A percentile compares a stretch with the other conserved stretches of the same genome.
Evolutionary conservation across 1,140 invertebrate species (phyloP).

Genomic region (Drosophila jambulina): DNA sequence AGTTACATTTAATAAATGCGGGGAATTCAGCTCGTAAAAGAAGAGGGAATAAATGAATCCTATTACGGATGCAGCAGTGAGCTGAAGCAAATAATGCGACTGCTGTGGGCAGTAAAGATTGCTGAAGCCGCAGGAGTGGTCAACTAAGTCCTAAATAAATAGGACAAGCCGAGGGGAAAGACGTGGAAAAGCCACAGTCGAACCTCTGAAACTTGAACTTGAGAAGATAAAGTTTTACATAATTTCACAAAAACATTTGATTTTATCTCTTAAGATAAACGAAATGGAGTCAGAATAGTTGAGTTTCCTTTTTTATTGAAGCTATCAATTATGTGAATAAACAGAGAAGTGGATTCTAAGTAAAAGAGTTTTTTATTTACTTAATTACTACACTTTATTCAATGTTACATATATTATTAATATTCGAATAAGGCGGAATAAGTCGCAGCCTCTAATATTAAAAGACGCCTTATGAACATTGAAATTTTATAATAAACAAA

Average conservation of each 20-base stretch:
- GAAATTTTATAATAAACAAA: neutral
- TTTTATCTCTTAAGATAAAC: neutral
- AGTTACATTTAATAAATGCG: slow-evolving; percentile 34
- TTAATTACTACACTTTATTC: too few relatives aligned
- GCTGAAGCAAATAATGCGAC: slow-evolving; percentile 21
- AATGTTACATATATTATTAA: too few relatives aligned
- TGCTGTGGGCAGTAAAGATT: slow-evolving; percentile 37
- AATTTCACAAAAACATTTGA: neutral
- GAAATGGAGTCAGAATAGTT: neutral
- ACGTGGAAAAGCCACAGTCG: neutral
- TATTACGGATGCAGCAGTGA: slow-evolving; percentile 21
- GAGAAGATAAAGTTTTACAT: neutral
- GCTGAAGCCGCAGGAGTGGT: slow-evolving; percentile 25
- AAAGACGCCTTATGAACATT: neutral
- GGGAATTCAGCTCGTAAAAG: neutral
- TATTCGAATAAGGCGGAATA: neutral
- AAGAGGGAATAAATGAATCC: slow-evolving; percentile 23
- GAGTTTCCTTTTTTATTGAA: neutral
- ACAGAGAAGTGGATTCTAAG: too few relatives aligned
- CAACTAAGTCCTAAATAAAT: slow-evolving; percentile 40
- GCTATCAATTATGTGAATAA: neutral
- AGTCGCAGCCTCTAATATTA: neutral
- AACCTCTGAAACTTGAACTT: slow-evolving; percentile 3
- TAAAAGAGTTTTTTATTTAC: too few relatives aligned
- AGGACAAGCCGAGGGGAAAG: neutral